A percentile compares a stretch with the other conserved stretches of the same genome.
Evolutionary conservation across 2,888 invertebrate species (phyloP).

Genomic region (Nymphalis polychloros): DNA sequence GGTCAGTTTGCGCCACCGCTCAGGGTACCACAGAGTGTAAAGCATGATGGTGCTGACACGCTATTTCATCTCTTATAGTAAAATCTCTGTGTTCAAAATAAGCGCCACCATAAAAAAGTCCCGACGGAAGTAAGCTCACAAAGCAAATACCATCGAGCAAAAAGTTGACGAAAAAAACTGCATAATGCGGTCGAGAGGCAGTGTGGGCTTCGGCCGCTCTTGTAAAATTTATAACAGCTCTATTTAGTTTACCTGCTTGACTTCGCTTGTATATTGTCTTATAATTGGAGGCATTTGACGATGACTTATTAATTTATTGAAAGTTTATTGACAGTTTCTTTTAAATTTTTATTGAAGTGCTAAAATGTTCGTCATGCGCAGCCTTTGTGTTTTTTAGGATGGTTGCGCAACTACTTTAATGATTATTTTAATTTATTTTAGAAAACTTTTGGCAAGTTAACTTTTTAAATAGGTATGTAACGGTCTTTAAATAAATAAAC

Average conservation of each 20-base stretch:
- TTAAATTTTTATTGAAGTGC: conserved; percentile 76
- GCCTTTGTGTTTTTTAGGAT: conserved; percentile 29
- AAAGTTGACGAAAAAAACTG: conserved; percentile 71
- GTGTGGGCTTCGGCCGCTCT: conserved; percentile 68
- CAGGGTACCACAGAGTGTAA: conserved; percentile 33
- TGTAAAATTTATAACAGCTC: conserved; percentile 81
- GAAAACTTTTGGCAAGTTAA: too few relatives aligned
- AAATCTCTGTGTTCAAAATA: conserved; percentile 67
- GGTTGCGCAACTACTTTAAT: conserved; percentile 22
- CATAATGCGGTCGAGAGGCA: conserved; percentile 71
- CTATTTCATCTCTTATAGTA: conserved; percentile 53
- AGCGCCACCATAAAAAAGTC: conserved; percentile 77
- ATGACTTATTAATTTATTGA: conserved; percentile 81
- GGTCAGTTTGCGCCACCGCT: conserved; percentile 36
- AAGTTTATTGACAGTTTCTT: conserved; percentile 58
- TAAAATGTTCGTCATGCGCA: conserved; percentile 63
- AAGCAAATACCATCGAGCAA: conserved; percentile 76
- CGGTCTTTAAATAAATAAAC: too few relatives aligned
- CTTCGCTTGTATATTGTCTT: conserved; percentile 69
- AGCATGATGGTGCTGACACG: conserved; percentile 60
- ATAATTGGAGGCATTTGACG: conserved; percentile 79
- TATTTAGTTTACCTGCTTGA: conserved; percentile 80
- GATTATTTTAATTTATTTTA: too few relatives aligned
- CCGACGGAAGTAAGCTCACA: conserved; percentile 78
- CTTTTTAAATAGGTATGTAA: too few relatives aligned